Evolutionary conservation across 2,888 invertebrate genomes (phyloP).

Genomic region (Automeris io): DNA sequence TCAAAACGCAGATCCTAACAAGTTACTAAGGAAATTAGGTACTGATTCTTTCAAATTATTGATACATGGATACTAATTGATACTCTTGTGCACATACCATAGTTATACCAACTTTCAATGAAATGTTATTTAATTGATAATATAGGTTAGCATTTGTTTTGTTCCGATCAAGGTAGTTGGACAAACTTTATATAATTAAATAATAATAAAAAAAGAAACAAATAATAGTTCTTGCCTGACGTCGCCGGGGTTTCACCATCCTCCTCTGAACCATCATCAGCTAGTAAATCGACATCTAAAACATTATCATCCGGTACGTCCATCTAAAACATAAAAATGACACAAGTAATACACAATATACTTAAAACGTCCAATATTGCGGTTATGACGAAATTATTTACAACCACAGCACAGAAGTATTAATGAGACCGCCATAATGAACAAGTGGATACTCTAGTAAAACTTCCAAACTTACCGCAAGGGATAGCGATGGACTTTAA

Average conservation of each 20-base stretch:
- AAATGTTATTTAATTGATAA: too few species aligned
- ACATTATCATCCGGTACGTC: constrained; percentile 70
- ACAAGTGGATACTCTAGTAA: constrained; percentile 50
- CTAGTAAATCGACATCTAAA: constrained; percentile 83
- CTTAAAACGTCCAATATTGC: constrained; percentile 13
- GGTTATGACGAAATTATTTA: constrained; percentile 41
- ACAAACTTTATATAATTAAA: too few species aligned
- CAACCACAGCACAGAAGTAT: constrained; percentile 32
- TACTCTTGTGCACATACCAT: too few species aligned
- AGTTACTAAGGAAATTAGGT: too few species aligned
- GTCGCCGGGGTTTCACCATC: constrained; percentile 81
- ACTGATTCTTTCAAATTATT: too few species aligned
- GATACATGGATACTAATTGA: too few species aligned
- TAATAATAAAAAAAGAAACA: not conserved
- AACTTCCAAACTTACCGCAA: constrained; percentile 67
- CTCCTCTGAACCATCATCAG: constrained; percentile 84
- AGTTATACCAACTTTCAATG: too few species aligned
- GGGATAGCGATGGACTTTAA: constrained; percentile 58
- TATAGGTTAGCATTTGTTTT: too few species aligned
- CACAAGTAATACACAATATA: constrained; percentile 13
- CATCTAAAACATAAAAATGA: constrained; percentile 50
- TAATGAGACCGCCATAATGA: constrained; percentile 74
- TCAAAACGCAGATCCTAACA: too few species aligned
- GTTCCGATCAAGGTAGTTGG: too few species aligned
- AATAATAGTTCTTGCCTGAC: constrained; percentile 48